phyloP scores from a whole-genome alignment of 1,140 invertebrate genomes.

The Drosophila dunni region DNA sequence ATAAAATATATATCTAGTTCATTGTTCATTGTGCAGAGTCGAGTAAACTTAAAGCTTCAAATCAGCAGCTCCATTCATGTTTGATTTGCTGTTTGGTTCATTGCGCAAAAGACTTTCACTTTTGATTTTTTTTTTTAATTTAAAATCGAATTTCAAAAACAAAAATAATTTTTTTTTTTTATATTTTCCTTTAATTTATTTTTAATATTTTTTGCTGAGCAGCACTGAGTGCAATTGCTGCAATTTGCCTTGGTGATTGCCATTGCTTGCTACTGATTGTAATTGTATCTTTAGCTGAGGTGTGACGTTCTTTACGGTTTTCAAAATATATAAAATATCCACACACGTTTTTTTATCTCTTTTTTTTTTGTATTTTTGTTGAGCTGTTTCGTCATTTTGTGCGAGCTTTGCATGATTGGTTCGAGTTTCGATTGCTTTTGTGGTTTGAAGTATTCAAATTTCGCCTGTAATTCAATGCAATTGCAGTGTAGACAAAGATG shows the following conservation, averaged over 20 bases:
- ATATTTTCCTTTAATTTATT: not conserved
- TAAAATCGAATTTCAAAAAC: too few relatives aligned
- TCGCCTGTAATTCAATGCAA: constrained; percentile 52
- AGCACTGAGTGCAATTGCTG: constrained; percentile 28
- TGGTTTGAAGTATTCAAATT: constrained; percentile 68
- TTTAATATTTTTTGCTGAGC: not conserved
- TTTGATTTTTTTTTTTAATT: not conserved
- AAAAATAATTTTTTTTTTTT: not conserved
- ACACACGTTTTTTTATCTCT: constrained; percentile 1
- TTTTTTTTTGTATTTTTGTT: constrained; percentile 1
- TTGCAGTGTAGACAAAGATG: constrained; percentile 5
- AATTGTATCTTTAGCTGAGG: constrained; percentile 30
- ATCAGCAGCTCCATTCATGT: not conserved
- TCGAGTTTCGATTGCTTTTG: constrained; percentile 65
- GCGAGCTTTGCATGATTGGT: constrained; percentile 63
- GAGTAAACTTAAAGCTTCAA: not conserved
- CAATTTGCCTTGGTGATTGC: constrained; percentile 15
- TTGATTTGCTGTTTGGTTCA: constrained; percentile 7
- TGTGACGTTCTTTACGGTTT: constrained; percentile 42
- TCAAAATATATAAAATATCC: constrained; percentile 1
- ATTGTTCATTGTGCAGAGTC: not conserved
- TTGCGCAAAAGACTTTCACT: constrained; percentile 36
- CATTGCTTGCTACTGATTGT: constrained; percentile 15
- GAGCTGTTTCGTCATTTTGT: constrained; percentile 35
- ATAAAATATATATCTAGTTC: too few relatives aligned